A percentile compares a stretch with the other conserved stretches of the same genome.
These are phyloP conservation scores for Falcaria lacertinaria DNA, from an alignment of 2,888 invertebrate genomes.

Conservation along the genomic window DNA sequence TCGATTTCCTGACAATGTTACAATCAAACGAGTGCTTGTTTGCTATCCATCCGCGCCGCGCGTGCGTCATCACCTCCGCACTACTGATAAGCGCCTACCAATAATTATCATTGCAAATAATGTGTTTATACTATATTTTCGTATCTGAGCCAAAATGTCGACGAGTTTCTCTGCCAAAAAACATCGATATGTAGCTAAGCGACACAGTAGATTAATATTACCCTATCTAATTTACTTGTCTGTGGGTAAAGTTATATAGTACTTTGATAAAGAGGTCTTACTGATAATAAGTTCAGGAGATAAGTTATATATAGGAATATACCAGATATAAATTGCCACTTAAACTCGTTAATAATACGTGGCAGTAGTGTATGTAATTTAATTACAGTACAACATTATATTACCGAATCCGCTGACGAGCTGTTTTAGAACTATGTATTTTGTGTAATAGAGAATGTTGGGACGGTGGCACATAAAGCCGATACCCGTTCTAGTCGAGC, in stretches of 20 bases:
- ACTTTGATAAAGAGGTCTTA: slow-evolving; percentile 69
- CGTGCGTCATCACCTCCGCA: slow-evolving; percentile 76
- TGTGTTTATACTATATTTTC: slow-evolving; percentile 62
- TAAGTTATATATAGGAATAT: slow-evolving; percentile 70
- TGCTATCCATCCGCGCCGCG: slow-evolving; percentile 46
- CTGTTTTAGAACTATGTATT: background rate
- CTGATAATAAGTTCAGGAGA: slow-evolving; percentile 69
- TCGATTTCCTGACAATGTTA: slow-evolving; percentile 50
- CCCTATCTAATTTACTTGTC: slow-evolving; percentile 50
- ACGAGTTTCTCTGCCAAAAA: slow-evolving; percentile 55
- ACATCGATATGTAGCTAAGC: slow-evolving; percentile 43
- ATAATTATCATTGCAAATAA: slow-evolving; percentile 80
- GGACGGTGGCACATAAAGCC: slow-evolving; percentile 58
- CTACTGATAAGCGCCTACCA: slow-evolving; percentile 71
- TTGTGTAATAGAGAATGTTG: slow-evolving; percentile 42
- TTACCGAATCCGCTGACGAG: background rate
- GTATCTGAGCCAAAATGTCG: slow-evolving; percentile 40
- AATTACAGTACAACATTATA: slow-evolving; percentile 2
- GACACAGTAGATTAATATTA: slow-evolving; percentile 49
- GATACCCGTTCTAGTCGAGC: slow-evolving; percentile 75
- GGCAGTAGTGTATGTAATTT: no score
- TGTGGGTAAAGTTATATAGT: slow-evolving; percentile 40
- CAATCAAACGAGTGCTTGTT: slow-evolving; percentile 47
- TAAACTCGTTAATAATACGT: background rate
- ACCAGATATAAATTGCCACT: slow-evolving; percentile 27